phyloP scores from a whole-genome alignment of 35 echinoderm and acorn worm genomes.

The Stichopus chloronotus region DNA sequence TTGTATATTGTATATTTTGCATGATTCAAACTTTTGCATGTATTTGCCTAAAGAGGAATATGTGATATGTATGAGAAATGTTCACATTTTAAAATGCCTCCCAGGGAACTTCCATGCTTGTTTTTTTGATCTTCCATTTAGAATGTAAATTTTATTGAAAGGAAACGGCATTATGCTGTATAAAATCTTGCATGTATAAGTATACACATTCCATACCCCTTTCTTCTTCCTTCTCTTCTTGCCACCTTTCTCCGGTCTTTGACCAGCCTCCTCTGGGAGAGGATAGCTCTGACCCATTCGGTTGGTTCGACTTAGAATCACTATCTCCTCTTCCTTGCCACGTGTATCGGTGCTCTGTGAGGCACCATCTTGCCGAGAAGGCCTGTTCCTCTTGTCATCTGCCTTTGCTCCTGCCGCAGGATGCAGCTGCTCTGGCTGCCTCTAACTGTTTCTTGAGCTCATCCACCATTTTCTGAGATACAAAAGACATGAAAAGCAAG shows the following conservation, averaged over 20 bases:
- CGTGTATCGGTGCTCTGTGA: background rate
- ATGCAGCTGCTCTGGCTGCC: constrained; percentile 65
- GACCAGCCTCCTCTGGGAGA: constrained; percentile 56
- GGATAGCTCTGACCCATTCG: constrained; percentile 95
- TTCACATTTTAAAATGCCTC: too few relatives aligned
- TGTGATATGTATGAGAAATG: too few relatives aligned
- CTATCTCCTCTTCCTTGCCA: constrained; percentile 58
- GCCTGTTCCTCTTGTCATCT: background rate
- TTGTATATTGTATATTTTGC: too few relatives aligned
- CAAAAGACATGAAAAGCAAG: background rate
- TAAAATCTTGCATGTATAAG: too few relatives aligned
- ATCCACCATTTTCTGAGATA: constrained; percentile 66
- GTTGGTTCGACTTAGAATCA: constrained; percentile 86
- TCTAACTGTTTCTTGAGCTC: constrained; percentile 84
- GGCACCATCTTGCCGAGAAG: background rate
- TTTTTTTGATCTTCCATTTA: too few relatives aligned
- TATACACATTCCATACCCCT: constrained; percentile 26
- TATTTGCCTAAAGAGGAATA: too few relatives aligned
- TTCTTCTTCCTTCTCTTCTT: constrained; percentile 80
- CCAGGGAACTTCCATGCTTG: too few relatives aligned
- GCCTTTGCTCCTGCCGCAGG: constrained; percentile 46
- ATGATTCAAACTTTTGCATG: too few relatives aligned
- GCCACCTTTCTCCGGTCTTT: constrained; percentile 22
- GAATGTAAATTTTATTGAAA: too few relatives aligned
- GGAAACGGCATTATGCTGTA: too few relatives aligned